These are phyloP conservation scores for Axea sp. DNA, from an alignment of 2,888 invertebrate species.

Conservation along the genomic window DNA sequence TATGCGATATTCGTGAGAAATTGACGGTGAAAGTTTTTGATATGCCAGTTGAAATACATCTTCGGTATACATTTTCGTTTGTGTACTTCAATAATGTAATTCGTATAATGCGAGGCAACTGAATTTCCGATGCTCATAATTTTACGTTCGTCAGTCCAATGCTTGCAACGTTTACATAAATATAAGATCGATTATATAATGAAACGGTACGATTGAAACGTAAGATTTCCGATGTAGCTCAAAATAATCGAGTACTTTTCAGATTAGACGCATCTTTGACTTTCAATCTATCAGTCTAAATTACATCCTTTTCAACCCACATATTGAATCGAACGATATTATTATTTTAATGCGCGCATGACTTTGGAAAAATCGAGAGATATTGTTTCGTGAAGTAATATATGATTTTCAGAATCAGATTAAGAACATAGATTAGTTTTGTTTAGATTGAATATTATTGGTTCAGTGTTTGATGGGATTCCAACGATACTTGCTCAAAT, in stretches of 20 bases:
- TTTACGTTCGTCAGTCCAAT: constrained; percentile 2
- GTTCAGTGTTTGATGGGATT: not conserved
- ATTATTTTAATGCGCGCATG: constrained; percentile 45
- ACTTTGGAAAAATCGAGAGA: not conserved
- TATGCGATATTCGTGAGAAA: constrained; percentile 59
- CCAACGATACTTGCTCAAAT: not conserved
- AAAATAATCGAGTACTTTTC: constrained; percentile 10
- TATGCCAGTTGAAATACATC: constrained; percentile 26
- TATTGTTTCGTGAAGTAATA: constrained; percentile 16
- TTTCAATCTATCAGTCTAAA: constrained; percentile 27
- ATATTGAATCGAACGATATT: constrained; percentile 37
- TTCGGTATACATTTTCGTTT: too few species aligned
- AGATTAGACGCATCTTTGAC: constrained; percentile 4
- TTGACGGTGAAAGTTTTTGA: constrained; percentile 57
- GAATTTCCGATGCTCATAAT: constrained; percentile 26
- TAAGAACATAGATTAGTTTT: constrained; percentile 1
- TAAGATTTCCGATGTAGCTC: constrained; percentile 2
- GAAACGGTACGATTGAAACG: constrained; percentile 9
- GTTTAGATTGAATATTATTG: constrained; percentile 7
- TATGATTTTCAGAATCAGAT: constrained; percentile 24
- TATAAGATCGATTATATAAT: constrained; percentile 43
- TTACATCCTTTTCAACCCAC: constrained; percentile 49
- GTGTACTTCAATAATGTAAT: constrained; percentile 33
- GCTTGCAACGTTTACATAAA: constrained; percentile 44
- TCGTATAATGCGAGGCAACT: constrained; percentile 42